Evolutionary conservation across 2,888 invertebrate species (phyloP).

Genomic region (Nemapogon koenigi): DNA sequence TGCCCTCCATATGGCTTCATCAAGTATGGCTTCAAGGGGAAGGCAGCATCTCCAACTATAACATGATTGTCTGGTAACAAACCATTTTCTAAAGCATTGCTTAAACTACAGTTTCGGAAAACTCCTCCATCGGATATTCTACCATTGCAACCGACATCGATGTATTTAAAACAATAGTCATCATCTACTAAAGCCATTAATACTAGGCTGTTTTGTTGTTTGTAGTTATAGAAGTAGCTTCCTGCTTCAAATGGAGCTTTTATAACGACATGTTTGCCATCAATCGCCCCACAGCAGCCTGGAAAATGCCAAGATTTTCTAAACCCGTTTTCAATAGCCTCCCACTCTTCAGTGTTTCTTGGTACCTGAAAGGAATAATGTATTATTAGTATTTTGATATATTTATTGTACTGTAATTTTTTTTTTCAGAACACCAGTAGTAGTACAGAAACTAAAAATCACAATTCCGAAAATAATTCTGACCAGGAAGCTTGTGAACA

Average conservation of each 20-base stretch:
- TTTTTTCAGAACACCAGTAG: no score
- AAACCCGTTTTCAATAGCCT: no score
- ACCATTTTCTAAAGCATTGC: slow-evolving; percentile 14
- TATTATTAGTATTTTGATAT: no score
- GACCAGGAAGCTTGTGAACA: no score
- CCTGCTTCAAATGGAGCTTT: slow-evolving; percentile 15
- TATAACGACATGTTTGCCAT: slow-evolving; percentile 15
- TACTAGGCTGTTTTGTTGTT: slow-evolving; percentile 12
- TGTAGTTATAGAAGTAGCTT: slow-evolving; percentile 16
- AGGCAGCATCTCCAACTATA: slow-evolving; percentile 9
- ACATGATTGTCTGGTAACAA: slow-evolving; percentile 11
- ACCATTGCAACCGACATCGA: slow-evolving; percentile 18
- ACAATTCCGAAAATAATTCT: no score
- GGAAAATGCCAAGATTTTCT: slow-evolving; percentile 7
- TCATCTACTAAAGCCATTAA: slow-evolving; percentile 14
- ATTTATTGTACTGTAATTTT: no score
- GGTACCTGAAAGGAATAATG: no score
- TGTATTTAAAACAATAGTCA: slow-evolving; percentile 16
- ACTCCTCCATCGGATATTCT: slow-evolving; percentile 17
- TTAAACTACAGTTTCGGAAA: slow-evolving; percentile 12
- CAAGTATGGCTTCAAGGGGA: slow-evolving; percentile 3
- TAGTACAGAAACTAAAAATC: no score
- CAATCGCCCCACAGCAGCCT: slow-evolving; percentile 13
- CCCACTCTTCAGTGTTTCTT: no score
- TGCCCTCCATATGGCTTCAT: slow-evolving; percentile 10